phyloP scores from a whole-genome alignment of 2,113 vertebrate species.

The Naja naja region DNA sequence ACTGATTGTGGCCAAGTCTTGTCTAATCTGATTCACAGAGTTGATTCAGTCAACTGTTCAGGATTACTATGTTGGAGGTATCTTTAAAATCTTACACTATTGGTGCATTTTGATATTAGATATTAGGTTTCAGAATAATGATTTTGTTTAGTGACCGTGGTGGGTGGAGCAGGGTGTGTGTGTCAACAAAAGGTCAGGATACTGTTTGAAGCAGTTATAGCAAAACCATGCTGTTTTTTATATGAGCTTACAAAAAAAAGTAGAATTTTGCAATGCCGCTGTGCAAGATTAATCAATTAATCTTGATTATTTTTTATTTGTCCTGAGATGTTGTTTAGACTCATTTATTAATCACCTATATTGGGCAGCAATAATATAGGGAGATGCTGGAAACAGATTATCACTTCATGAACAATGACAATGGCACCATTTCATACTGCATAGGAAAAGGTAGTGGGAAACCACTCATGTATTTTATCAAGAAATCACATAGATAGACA shows the following conservation, averaged over 20 bases:
- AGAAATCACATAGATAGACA: neutral
- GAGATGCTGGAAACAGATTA: neutral
- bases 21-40: neutral
- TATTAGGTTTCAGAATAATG: neutral
- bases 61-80: neutral
- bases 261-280: neutral
- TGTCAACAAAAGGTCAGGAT: neutral
- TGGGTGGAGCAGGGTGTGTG: neutral
- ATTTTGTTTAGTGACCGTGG: neutral
- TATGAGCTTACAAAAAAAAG: neutral
- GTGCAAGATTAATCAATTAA: neutral
- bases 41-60: neutral
- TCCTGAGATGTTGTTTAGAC: neutral
- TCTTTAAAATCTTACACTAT: neutral
- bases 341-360: neutral
- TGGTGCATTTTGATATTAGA: neutral
- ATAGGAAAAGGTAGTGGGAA: neutral
- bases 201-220: neutral
- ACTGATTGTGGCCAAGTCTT: neutral
- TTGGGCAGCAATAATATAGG: neutral
- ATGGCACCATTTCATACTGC: neutral
- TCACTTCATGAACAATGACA: neutral
- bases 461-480: neutral
- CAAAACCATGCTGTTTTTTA: neutral
- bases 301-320: neutral